Evolutionary conservation across 2,888 invertebrate species (phyloP).

Genomic region (Drosophila mettleri): DNA sequence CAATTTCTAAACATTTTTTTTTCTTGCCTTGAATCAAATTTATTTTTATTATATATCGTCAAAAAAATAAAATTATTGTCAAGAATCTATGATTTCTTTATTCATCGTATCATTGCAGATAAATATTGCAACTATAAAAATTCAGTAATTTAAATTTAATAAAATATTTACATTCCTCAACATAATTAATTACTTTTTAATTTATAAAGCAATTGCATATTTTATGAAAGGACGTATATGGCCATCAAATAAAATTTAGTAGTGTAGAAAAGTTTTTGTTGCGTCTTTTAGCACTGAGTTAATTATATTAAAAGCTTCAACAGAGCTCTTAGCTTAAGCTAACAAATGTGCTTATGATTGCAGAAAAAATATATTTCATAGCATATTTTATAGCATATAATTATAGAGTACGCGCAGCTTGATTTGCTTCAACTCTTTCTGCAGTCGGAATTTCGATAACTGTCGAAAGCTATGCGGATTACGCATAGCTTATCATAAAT

Average conservation of each 20-base stretch:
- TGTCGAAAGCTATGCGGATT: slow-evolving; percentile 30
- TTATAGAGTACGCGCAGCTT: not conserved
- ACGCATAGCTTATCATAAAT: slow-evolving; percentile 64
- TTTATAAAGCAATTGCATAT: too few species aligned
- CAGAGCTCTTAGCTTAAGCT: not conserved
- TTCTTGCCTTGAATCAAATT: too few species aligned
- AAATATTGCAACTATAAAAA: too few species aligned
- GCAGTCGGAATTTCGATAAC: slow-evolving; percentile 11
- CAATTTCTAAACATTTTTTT: too few species aligned
- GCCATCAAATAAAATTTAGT: not conserved
- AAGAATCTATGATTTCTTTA: too few species aligned
- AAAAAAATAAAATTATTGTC: too few species aligned
- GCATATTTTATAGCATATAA: not conserved
- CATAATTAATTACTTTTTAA: too few species aligned
- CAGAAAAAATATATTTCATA: not conserved
- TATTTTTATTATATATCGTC: too few species aligned
- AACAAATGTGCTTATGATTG: slow-evolving; percentile 1
- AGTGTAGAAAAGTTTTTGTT: slow-evolving; percentile 2
- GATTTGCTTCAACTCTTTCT: slow-evolving; percentile 10
- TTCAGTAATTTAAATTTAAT: too few species aligned
- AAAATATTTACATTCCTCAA: too few species aligned
- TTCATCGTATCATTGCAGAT: too few species aligned
- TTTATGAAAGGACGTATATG: too few species aligned
- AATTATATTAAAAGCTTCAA: slow-evolving; percentile 13
- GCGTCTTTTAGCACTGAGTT: slow-evolving; percentile 5